These are phyloP conservation scores for Odontomachus brunneus DNA, from an alignment of 1,140 invertebrate species.

Conservation along the genomic window DNA sequence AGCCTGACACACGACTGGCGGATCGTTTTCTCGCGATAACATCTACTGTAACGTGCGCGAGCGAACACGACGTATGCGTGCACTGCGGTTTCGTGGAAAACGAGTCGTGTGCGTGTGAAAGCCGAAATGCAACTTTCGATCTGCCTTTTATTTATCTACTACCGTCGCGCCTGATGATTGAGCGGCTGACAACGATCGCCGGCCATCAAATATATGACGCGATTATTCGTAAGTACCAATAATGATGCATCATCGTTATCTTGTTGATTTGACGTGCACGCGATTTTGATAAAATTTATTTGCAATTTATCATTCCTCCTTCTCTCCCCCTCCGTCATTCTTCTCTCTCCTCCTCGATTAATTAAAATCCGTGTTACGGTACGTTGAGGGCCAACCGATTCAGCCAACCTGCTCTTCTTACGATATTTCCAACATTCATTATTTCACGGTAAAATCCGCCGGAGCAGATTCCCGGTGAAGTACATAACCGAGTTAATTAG, in stretches of 20 bases:
- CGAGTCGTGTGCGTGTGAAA: background rate
- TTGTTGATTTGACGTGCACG: slow-evolving; percentile 22
- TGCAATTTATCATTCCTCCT: slow-evolving; percentile 5
- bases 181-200: background rate
- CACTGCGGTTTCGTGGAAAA: slow-evolving; percentile 37
- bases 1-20: slow-evolving; percentile 46
- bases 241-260: slow-evolving; percentile 19
- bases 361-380: background rate
- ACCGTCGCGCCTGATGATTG: slow-evolving; percentile 8
- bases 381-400: background rate
- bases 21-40: slow-evolving; percentile 66
- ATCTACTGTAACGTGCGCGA: slow-evolving; percentile 54
- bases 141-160: background rate
- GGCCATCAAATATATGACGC: slow-evolving; percentile 2
- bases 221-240: background rate
- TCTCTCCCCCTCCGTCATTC: too few species aligned
- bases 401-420: background rate
- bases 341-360: too few species aligned
- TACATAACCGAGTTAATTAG: slow-evolving; percentile 9
- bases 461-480: background rate
- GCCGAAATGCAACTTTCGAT: slow-evolving; percentile 14
- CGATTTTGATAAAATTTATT: slow-evolving; percentile 23
- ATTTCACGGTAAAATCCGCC: background rate
- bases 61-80: slow-evolving; percentile 4
- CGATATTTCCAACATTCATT: background rate